A percentile compares a stretch with the other conserved stretches of the same genome.
Conservation (phyloP, 1,140 invertebrate genomes). For the Chrysomallon squamiferum region DNA sequence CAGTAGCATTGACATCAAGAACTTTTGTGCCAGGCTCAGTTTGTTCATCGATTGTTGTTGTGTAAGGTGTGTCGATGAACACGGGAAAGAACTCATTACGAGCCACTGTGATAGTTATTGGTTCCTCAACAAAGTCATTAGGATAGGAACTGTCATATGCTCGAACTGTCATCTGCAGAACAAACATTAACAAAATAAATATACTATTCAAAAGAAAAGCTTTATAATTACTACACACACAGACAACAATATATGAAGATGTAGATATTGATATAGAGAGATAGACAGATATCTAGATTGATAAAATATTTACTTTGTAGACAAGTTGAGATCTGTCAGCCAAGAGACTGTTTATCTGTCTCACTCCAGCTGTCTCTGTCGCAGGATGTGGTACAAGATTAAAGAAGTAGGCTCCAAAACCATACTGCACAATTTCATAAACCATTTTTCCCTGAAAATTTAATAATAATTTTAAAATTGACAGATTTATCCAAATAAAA, state of each 20-base stretch:
- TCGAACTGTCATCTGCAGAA: slow-evolving; percentile 21
- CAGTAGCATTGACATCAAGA: slow-evolving; percentile 33
- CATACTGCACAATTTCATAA: too few relatives aligned
- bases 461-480: too few relatives aligned
- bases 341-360: too few relatives aligned
- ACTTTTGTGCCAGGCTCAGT: slow-evolving; percentile 21
- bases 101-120: slow-evolving; percentile 11
- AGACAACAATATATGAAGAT: too few relatives aligned
- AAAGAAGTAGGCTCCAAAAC: slow-evolving; percentile 13
- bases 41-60: slow-evolving; percentile 27
- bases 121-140: slow-evolving; percentile 3
- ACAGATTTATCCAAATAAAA: neutral
- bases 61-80: slow-evolving; percentile 16
- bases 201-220: neutral
- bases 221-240: too few relatives aligned
- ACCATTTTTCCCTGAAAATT: too few relatives aligned
- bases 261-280: too few relatives aligned
- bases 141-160: slow-evolving; percentile 26
- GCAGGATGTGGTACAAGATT: slow-evolving; percentile 8
- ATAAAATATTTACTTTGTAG: too few relatives aligned
- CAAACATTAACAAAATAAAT: slow-evolving; percentile 5
- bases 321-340: too few relatives aligned
- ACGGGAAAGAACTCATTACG: slow-evolving; percentile 21
- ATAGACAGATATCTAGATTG: too few relatives aligned
- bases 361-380: neutral